Base-by-base conservation (phyloP, 2,888 invertebrate species). In the Rhamphomyia laevipes region DNA sequence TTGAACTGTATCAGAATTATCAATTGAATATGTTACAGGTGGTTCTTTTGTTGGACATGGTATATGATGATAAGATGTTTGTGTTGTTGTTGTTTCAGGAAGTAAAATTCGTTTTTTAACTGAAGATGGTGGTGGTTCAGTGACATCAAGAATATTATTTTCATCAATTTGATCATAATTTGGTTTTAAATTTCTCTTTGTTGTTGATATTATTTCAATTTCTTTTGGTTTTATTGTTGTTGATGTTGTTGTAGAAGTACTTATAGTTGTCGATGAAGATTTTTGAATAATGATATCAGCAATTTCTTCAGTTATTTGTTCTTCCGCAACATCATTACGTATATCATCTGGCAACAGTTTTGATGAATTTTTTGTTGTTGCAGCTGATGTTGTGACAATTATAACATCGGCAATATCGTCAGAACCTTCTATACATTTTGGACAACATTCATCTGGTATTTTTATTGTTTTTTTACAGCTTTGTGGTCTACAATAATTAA, bases 381-480 rank as follows among this genome's bases (percentile, higher is more conserved):
- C 5, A 5, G 5, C 4, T 5, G 27, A 38, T n/a, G 48, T 44
- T 21, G 44, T 40, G 18, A 30, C 5, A 7, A 27, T 27, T 6
- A 38, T 9, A 18, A 31, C 13, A 16, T 13, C 27, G 18, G 9
- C 2, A 2, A 1, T 27, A 15, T n/a, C 15, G 9, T 18, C 11
- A 7, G 21, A 4, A n/a, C 15, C 40, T n/a, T 35, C 21, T 30
- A 42, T 27, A 51, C 56, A 56, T n/a, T 48, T 35, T 17, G 51
- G 54, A 45, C 56, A 56, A 45, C 56, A 56, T 47, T 52, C 53
- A 46, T 52, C 51, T 12, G 43, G 48, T 6, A 46, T 33, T 27
- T 49, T 50, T 9, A 51, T 41, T 46, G 45, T 51, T 31, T 52
- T 51, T 10, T 31, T 43, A 47, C 56, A 56, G 27, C 45, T 40